Evolutionary conservation across 2,888 invertebrate genomes (phyloP).

Genomic region (Gasteruption jaculator): DNA sequence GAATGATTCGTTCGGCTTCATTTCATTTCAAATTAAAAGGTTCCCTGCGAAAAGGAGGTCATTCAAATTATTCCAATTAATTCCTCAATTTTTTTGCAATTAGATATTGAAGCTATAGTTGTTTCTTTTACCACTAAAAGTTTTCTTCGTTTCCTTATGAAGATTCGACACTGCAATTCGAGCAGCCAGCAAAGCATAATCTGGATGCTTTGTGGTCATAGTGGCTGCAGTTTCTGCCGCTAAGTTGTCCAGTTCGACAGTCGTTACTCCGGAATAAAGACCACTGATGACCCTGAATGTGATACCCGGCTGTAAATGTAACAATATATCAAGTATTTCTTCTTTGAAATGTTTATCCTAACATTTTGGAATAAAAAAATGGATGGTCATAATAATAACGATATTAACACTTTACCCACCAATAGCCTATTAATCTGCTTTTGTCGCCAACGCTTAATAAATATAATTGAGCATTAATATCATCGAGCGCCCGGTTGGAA

Average conservation of each 20-base stretch:
- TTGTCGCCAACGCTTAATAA: too few species aligned
- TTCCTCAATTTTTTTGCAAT: neutral
- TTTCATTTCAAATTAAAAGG: too few species aligned
- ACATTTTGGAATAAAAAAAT: conserved; percentile 3
- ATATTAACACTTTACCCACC: too few species aligned
- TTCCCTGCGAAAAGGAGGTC: too few species aligned
- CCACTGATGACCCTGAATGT: conserved; percentile 92
- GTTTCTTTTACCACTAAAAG: conserved; percentile 69
- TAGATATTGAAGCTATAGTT: neutral
- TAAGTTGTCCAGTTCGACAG: conserved; percentile 93
- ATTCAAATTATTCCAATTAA: neutral
- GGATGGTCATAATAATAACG: too few species aligned
- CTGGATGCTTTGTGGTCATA: conserved; percentile 95
- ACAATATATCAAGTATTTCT: neutral
- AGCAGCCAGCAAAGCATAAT: conserved; percentile 87
- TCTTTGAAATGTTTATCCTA: conserved; percentile 7
- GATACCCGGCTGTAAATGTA: conserved; percentile 63
- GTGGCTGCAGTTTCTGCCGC: conserved; percentile 99
- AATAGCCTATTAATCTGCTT: too few species aligned
- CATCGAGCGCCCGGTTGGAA: too few species aligned
- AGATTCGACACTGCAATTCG: conserved; percentile 95
- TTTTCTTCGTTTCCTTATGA: conserved; percentile 96
- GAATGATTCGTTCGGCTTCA: too few species aligned
- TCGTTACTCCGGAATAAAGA: conserved; percentile 93
- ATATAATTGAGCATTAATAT: too few species aligned